phyloP scores from a whole-genome alignment of 2,113 vertebrate species.

The Diadophis punctatus region DNA sequence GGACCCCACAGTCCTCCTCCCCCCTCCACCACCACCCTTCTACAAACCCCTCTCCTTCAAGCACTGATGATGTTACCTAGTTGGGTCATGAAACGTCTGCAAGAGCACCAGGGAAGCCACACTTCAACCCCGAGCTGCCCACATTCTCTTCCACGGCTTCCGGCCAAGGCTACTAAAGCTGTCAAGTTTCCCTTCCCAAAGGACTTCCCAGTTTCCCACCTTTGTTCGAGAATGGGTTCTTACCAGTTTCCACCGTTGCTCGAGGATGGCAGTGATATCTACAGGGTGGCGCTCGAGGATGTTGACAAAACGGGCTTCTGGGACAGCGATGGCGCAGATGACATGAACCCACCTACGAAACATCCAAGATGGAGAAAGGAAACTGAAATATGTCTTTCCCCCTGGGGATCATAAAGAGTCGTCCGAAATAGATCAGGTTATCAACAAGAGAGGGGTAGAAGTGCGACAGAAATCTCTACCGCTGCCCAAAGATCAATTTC shows the following conservation, averaged over 20 bases:
- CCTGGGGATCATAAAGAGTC: background rate
- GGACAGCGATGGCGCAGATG: constrained; percentile 90
- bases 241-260: constrained; percentile 91
- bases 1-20: background rate
- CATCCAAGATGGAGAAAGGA: background rate
- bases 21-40: background rate
- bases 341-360: constrained; percentile 89
- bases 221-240: constrained; percentile 81
- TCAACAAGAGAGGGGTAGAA: background rate
- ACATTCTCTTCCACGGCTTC: background rate
- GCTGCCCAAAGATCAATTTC: background rate
- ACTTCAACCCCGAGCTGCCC: background rate
- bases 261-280: constrained; percentile 85
- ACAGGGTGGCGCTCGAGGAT: constrained; percentile 87
- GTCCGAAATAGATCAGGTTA: background rate
- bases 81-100: background rate
- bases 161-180: background rate
- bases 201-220: constrained; percentile 82
- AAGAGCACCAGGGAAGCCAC: background rate
- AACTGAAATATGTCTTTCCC: background rate
- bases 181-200: constrained; percentile 2
- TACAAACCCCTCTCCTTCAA: background rate
- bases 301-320: constrained; percentile 87
- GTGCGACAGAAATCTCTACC: background rate
- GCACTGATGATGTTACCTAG: background rate